Evolutionary conservation across 2,888 invertebrate species (phyloP), one percentile per base, ranked within the genome.

Genomic region (Latheticus oryzae): DNA sequence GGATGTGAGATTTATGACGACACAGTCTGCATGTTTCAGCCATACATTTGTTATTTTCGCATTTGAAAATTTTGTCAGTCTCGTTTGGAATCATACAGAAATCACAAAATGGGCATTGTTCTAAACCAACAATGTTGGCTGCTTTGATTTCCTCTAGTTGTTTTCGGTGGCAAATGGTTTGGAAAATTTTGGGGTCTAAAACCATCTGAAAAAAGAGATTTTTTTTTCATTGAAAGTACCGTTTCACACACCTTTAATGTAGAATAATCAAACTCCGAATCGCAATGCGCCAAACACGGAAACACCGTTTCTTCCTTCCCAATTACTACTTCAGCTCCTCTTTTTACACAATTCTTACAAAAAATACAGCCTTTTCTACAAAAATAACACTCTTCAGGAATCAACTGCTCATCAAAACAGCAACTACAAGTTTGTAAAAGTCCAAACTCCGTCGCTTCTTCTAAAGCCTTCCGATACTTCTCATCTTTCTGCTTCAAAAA

Each of bases 11-110:
- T 16, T 77, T 74, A 66, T 82, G 81, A 57, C 78, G 75, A 62
- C 85, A 85, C 35, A 73, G 48, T 64, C 84, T 76, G 73, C 85
- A 86, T 1, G 83, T 80, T 65, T 84, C 83, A 66, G 80, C 81
- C 62, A 80, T 75, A 64, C 85, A 85, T 7, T 82, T 80, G 0
- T 76, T 74, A 70, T 84, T 84, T 13, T 79, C 74, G 65, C 85
- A 85, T 28, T 76, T 78, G 65, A 85, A 83, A 3, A 84, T 74
- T 62, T 75, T 77, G 50, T 79, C 75, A 13, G 73, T 67, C 5
- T 74, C 69, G 2, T 72, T 59, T n/a, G 82, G 79, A 57, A 84
- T 79, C 52, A 79, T 80, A 15, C 80, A 80, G 70, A 80, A 85
- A 50, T 80, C 78, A 70, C 86, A 85, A 69, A 82, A 83, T 2